Evolutionary conservation across 1,140 invertebrate genomes (phyloP), one percentile per base, ranked within the genome.

Genomic region (Pseudomyrmex dendroicus): DNA sequence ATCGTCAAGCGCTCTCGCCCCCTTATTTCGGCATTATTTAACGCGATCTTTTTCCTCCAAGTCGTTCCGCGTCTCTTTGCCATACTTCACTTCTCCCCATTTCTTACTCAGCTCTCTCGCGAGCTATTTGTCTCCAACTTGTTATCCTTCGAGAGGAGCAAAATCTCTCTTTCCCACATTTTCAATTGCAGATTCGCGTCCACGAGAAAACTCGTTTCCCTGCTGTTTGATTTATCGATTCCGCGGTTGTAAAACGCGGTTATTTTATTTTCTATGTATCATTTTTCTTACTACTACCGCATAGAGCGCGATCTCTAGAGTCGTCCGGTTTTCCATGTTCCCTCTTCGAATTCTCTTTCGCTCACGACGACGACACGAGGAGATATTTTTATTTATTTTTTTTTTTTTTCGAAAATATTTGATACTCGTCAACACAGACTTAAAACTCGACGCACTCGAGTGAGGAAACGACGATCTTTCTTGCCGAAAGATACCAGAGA

Each of bases 1-100:
- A 89, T 84, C 70, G 84, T 8, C 61, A 77, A 35, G 35, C 35
- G 35, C 68, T 46, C 70, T 84, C 72, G 73, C 56, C 20, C 59
- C 72, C 84, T 86, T 89, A 73, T 73, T 89, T 89, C 84, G 54
- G 74, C 86, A 61, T 89, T 89, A 88, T 89, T 89, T 89, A 88
- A 82, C 82, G 73, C 52, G 66, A 0, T 35, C 13, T 22, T 56
- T 52, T 22, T 46, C 54, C 35, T 7, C 35, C 35, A 7, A 35
- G 44, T 54, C 56, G 10, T 25, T 8, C 2, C n/a, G 20, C 20
- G 25, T 72, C 62, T 48, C 76, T 56, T 82, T 2, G 15, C 17
- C 13, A 17, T 46, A 22, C 44, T 46, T 25, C 46, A 56, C 17
- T 20, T 35, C 20, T 54, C 2, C 10, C 50, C 44, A 5, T 73